Base-by-base conservation (phyloP, 2,888 invertebrate genomes). In the Fragum fragum region DNA sequence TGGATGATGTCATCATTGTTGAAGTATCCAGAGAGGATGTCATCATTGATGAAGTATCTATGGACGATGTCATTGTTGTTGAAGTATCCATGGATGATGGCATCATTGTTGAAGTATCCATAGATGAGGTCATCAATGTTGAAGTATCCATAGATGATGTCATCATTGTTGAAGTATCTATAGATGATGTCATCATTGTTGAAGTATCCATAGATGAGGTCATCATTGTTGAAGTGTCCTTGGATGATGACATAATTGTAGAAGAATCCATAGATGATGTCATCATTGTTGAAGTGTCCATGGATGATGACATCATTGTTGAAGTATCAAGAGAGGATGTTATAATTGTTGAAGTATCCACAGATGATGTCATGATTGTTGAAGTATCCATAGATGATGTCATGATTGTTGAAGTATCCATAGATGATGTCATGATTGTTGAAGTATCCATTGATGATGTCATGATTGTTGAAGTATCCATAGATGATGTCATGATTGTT, bases 41-140 rank as follows among this genome's bases (percentile, higher is more conserved):
- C 29, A 29, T 59, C 28, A 26, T 59, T 21, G 59, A 26, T 26
- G 59, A 26, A 2, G 59, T 59, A 16, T 29, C 29, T 11, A 29
- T 28, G 28, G 59, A 59, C 1, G 59, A 26, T 59, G 59, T 29
- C 59, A 59, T 53, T 1, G n/a, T 53, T 5, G n/a, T 53, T 21
- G 53, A 53, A 18, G 53, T 53, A 53, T 53, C n/a, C n/a, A 53
- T 53, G n/a, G 53, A 53, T n/a, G 53, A 53, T 53, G n/a, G 14
- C 11, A 53, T 53, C 53, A 53, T 5, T n/a, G 53, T 53, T 21
- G 53, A 53, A 1, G 53, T 53, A 3, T 53, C 53, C 53, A 53
- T 53, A n/a, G 53, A 53, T 21, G 53, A n/a, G 0, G 53, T 53
- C 53, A 53, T 53, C n/a, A 53, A 1, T n/a, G 11, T 53, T 14